Base-by-base conservation (phyloP, 2,113 vertebrate species). In the Copsychus sechellarum region DNA sequence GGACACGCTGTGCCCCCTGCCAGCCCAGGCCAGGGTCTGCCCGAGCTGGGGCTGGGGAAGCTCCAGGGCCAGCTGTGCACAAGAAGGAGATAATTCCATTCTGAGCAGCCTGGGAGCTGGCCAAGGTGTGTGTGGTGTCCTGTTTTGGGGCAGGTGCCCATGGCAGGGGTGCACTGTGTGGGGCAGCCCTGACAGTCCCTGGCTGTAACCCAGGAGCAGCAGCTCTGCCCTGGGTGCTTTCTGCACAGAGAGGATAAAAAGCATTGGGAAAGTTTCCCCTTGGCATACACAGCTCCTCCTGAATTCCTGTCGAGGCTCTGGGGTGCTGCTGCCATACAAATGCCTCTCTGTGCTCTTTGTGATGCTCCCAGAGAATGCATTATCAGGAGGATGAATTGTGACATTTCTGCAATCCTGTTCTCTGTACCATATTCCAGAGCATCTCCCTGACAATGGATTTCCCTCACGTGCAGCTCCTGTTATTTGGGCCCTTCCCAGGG, bases 301-400 rank as follows among this genome's bases (percentile, higher is more conserved):
- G 61, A 78, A 95, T 96, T 95, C 73, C 36, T 43, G 38, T 56
- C 60, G 3, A 66, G 80, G 45, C 69, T 93, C 93, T 29, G 42
- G 26, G 40, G 34, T 34, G 56, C 92, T 89, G 84, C 62, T 88
- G 82, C 71, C 89, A 81, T 88, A 90, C 72, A 62, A 90, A 97
- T 26, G 26, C 50, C 28, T 93, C 67, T 50, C 64, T 64, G 31
- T 47, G 76, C 47, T 91, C 71, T 86, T 42, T 58, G 85, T 78
- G 29, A 19, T 64, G 92, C 85, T 96, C 70, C 16, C 81, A 62
- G 89, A 72, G 80, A 97, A 94, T 58, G n/a, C 33, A 62, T 82
- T 71, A 65, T 38, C 94, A 89, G 78, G 56, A 94, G 90, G 79
- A 96, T 82, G 47, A 40, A 92, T 69, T 54, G 90, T 84, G 95